These are phyloP conservation scores for Tromatobia lineatoria DNA, from an alignment of 2,888 invertebrate genomes.

Conservation along the genomic window DNA sequence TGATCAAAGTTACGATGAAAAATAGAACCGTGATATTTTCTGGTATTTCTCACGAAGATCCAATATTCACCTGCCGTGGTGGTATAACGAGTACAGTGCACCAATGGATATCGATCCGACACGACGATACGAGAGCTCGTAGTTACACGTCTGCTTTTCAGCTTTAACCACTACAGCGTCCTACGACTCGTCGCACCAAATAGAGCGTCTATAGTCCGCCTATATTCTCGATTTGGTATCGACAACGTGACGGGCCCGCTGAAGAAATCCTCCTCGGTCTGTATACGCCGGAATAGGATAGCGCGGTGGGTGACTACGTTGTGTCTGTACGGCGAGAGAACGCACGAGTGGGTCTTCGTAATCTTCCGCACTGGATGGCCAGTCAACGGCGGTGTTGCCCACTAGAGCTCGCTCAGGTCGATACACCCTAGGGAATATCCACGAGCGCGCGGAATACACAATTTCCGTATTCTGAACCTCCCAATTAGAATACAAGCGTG, in stretches of 20 bases:
- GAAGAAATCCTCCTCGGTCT: conserved; percentile 49
- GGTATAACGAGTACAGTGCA: conserved; percentile 34
- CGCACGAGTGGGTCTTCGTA: conserved; percentile 65
- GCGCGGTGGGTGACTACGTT: conserved; percentile 20
- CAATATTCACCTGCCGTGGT: conserved; percentile 14
- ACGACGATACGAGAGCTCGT: conserved; percentile 24
- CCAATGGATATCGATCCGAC: conserved; percentile 59
- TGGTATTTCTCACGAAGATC: conserved; percentile 60
- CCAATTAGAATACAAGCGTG: neutral
- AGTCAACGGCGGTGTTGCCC: conserved; percentile 27
- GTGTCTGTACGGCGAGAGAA: conserved; percentile 23
- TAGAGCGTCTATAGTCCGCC: conserved; percentile 23
- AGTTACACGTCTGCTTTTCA: conserved; percentile 38
- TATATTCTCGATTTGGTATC: conserved; percentile 40
- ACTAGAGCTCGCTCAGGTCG: conserved; percentile 55
- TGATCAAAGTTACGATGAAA: neutral
- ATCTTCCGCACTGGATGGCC: conserved; percentile 50
- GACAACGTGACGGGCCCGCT: conserved; percentile 35
- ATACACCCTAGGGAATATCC: conserved; percentile 56
- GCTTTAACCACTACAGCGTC: neutral
- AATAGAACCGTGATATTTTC: neutral
- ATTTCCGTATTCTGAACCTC: conserved; percentile 37
- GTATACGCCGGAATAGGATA: conserved; percentile 33
- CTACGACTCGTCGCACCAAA: conserved; percentile 8
- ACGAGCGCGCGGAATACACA: conserved; percentile 17